Percentiles rank a stretch among this genome's conserved stretches.
Conservation (phyloP, 2,888 invertebrate species). For the Cylindroiulus punctatus region DNA sequence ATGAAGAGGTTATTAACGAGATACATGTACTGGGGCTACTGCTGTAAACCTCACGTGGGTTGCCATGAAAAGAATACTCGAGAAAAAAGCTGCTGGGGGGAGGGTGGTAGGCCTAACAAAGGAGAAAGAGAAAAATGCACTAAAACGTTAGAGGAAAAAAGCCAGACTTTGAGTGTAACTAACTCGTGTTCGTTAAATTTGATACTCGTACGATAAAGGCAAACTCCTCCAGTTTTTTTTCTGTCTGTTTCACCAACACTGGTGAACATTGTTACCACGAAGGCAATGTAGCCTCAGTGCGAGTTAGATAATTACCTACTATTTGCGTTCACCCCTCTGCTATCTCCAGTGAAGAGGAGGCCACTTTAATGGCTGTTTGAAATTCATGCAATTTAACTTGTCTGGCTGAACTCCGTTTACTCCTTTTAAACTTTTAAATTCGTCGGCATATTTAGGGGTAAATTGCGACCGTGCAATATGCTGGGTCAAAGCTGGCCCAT, state of each 20-base stretch:
- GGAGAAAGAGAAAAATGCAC: background rate
- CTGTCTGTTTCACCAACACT: background rate
- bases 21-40: background rate
- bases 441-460: background rate
- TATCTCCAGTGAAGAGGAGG: background rate
- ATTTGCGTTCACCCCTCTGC: background rate
- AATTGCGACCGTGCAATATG: no score
- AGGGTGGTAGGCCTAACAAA: background rate
- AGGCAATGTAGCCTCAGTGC: background rate
- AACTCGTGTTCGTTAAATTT: constrained; percentile 28
- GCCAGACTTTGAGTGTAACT: constrained; percentile 22
- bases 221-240: background rate
- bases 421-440: background rate
- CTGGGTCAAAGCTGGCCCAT: no score
- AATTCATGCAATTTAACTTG: background rate
- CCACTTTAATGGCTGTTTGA: background rate
- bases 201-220: constrained; percentile 29
- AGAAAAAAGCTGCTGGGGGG: constrained; percentile 1
- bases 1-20: constrained; percentile 42
- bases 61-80: background rate
- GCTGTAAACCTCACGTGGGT: background rate
- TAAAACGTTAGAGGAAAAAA: background rate
- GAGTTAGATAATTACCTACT: background rate
- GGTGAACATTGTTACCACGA: constrained; percentile 2
- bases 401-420: background rate